A percentile compares a stretch with the other conserved stretches of the same genome.
These are phyloP conservation scores for Atta cephalotes DNA, from an alignment of 1,140 invertebrate genomes.

Conservation along the genomic window DNA sequence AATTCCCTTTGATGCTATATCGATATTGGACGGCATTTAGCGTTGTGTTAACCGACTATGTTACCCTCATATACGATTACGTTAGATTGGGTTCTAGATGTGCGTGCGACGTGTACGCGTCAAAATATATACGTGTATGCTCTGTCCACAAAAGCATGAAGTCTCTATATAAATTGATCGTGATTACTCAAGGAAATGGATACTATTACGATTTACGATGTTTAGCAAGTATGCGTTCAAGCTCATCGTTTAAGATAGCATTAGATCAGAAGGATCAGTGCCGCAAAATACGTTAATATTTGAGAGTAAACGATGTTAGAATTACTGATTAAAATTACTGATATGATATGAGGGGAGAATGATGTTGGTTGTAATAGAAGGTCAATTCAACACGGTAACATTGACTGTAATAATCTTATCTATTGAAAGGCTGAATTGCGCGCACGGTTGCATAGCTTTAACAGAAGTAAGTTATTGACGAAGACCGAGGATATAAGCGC, in stretches of 20 bases:
- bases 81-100: not conserved
- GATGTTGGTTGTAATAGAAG: no score
- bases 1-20: constrained; percentile 72
- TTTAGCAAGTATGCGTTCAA: constrained; percentile 35
- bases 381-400: no score
- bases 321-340: not conserved
- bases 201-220: constrained; percentile 66
- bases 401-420: no score
- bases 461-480: no score
- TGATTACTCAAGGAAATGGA: constrained; percentile 60
- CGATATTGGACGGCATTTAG: constrained; percentile 38
- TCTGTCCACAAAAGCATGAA: constrained; percentile 59
- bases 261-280: constrained; percentile 44
- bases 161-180: constrained; percentile 68
- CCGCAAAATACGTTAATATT: constrained; percentile 1
- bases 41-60: constrained; percentile 66
- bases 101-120: not conserved
- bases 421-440: no score
- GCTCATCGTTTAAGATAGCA: constrained; percentile 19
- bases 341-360: not conserved
- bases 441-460: no score
- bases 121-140: constrained; percentile 43
- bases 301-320: not conserved
- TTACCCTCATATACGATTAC: constrained; percentile 10
- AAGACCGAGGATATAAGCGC: no score